These are phyloP conservation scores for Apodemus sylvaticus DNA, from an alignment of 2,113 vertebrate genomes.

Conservation along the genomic window DNA sequence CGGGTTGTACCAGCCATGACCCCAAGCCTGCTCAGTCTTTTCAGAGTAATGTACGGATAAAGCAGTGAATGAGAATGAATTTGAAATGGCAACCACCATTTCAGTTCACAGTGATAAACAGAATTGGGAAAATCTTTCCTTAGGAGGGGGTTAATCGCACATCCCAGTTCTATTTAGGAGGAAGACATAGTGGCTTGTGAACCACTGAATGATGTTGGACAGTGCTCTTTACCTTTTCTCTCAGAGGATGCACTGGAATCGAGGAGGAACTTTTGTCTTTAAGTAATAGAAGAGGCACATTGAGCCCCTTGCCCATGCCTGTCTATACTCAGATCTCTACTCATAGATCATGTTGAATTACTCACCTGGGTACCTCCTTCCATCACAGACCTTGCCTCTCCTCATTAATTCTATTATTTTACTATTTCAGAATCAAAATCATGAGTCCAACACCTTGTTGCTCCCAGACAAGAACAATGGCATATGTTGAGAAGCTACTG, in stretches of 20 bases:
- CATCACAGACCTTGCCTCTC: background rate
- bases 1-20: conserved; percentile 68
- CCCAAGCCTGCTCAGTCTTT: conserved; percentile 72
- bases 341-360: background rate
- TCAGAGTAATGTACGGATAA: conserved; percentile 69
- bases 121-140: conserved; percentile 70
- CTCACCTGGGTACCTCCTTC: background rate
- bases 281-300: background rate
- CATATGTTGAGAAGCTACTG: background rate
- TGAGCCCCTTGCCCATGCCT: background rate
- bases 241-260: conserved; percentile 26
- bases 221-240: conserved; percentile 62
- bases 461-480: background rate
- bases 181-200: conserved; percentile 8
- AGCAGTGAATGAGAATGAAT: conserved; percentile 82
- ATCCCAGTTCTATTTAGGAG: conserved; percentile 30
- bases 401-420: background rate
- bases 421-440: background rate
- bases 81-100: conserved; percentile 80
- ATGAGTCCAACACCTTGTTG: background rate
- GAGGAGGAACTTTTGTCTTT: background rate
- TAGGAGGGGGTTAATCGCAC: conserved; percentile 54
- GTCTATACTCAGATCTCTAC: background rate
- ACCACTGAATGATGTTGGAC: conserved; percentile 54
- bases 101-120: conserved; percentile 69